Evolutionary conservation across 2,888 invertebrate species (phyloP), one percentile per base, ranked within the genome.

Genomic region (Hesperia comma): DNA sequence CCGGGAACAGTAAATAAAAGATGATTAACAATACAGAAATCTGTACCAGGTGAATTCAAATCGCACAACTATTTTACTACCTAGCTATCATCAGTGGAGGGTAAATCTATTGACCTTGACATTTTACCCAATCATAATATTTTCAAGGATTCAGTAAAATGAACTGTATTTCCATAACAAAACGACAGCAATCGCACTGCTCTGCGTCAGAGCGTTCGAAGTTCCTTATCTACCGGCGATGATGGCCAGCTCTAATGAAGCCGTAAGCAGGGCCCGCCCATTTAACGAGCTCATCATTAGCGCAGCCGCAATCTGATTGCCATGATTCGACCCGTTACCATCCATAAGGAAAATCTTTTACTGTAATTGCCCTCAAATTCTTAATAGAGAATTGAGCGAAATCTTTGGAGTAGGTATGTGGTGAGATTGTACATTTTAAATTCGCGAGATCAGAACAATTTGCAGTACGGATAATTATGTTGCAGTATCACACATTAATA

Each of bases 181-280:
- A 49, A 49, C 19, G 49, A 19, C 49, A 6, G 32, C n/a, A 53
- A 32, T 53, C 53, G 12, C 17, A 19, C 6, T 15, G 7, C 26
- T 3, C 4, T 8, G 10, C 12, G 37, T 19, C 17, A 49, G 49
- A 6, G 49, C n/a, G 12, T 19, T 19, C 19, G 46, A 46, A 14
- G 43, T 43, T 61, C 43, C 58, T 8, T 62, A 70, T 72, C 51
- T 51, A 21, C 12, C 12, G 40, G 40, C 58, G 64, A 64, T 58
- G 76, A 77, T 75, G 75, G 75, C 62, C 70, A 70, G 71, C 63
- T 53, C 43, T 83, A 83, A 83, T 83, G 80, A 83, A 83, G 81
- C 75, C 70, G 74, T 83, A 74, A 74, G 70, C 66, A 73, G 71
- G 68, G 53, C 53, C 77, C 75, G 75, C 75, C 72, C 74, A 74